A percentile compares a stretch with the other conserved stretches of the same genome.
phyloP scores from a whole-genome alignment of 2,797 vertebrate genomes.

The Moxostoma hubbsi region DNA sequence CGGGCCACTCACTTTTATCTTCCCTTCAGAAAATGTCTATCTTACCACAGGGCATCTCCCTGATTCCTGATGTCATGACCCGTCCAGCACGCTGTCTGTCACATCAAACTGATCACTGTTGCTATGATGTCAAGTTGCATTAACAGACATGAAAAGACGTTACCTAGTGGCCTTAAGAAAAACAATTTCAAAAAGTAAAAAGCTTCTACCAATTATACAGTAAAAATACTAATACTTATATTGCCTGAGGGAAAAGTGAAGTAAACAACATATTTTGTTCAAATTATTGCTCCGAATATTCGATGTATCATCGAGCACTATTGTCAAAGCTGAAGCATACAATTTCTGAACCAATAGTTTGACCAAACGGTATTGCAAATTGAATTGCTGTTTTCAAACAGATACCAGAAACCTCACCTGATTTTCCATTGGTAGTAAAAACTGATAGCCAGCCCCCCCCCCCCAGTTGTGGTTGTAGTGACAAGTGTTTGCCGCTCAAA shows the following conservation, averaged over 20 bases:
- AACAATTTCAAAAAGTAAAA: neutral
- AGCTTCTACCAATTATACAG: neutral
- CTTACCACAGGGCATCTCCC: neutral
- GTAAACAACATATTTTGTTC: neutral
- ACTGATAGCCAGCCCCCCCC: too few relatives aligned
- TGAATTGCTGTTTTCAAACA: too few relatives aligned
- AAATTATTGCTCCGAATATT: too few relatives aligned
- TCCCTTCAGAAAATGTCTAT: neutral
- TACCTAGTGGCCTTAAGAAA: neutral
- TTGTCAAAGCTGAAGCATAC: too few relatives aligned
- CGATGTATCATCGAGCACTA: too few relatives aligned
- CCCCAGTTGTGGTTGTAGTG: too few relatives aligned
- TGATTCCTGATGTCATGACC: conserved; percentile 16
- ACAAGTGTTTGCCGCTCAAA: too few relatives aligned
- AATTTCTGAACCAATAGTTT: too few relatives aligned
- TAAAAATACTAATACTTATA: too few relatives aligned
- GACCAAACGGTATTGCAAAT: too few relatives aligned
- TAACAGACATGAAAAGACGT: neutral
- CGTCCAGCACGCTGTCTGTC: neutral
- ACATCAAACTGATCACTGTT: neutral
- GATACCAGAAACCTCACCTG: too few relatives aligned
- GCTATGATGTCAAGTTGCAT: neutral
- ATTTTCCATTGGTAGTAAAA: too few relatives aligned
- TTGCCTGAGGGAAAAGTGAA: neutral
- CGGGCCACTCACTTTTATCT: conserved; percentile 6